Base-by-base conservation (phyloP, 2,113 vertebrate genomes). In the Scophthalmus maximus region DNA sequence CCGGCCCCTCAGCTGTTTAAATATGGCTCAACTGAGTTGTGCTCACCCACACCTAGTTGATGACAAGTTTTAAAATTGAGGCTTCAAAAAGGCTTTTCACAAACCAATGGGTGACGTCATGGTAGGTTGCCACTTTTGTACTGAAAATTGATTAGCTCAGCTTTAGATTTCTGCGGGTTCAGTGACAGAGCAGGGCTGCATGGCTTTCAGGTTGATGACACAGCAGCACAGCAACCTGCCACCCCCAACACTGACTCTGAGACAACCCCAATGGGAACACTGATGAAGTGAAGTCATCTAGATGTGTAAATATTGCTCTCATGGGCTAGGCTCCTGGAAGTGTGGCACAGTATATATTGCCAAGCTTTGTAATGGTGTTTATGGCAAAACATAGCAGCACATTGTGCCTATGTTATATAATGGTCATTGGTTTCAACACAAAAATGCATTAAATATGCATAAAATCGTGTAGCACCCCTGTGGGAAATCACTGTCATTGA, bases 381-480 rank as follows among this genome's bases (percentile, higher is more conserved):
- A 50, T 32, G 15, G 5, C 49, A 22, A 2, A 23, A 66, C 18
- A 42, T 29, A 12, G 2, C 25, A 22, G 27, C 25, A 20, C 25
- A 22, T 8, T 6, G 18, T 26, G 15, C 6, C 15, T 9, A 0
- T 50, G 27, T 42, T 8, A 53, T 25, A 38, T 36, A 22, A 52
- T 34, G 1, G 17, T 36, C 25, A 75, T 60, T 59, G 40, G 10
- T 23, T 34, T 57, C 7, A 56, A 51, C 47, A 66, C 49, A 34
- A 67, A 46, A 69, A 38, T 12, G 23, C 40, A 61, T 81, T 80
- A 64, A 58, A 58, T 51, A 71, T 81, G 47, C 29, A 76, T 68
- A 63, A 25, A 50, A 34, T n/a, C 36, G 30, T 3, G 8, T 17
- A 12, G 34, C 2, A 5, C 14, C 56, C 55, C 32, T 18, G 10